Conservation (phyloP, 2,797 vertebrate species). For the Karalla daura region DNA sequence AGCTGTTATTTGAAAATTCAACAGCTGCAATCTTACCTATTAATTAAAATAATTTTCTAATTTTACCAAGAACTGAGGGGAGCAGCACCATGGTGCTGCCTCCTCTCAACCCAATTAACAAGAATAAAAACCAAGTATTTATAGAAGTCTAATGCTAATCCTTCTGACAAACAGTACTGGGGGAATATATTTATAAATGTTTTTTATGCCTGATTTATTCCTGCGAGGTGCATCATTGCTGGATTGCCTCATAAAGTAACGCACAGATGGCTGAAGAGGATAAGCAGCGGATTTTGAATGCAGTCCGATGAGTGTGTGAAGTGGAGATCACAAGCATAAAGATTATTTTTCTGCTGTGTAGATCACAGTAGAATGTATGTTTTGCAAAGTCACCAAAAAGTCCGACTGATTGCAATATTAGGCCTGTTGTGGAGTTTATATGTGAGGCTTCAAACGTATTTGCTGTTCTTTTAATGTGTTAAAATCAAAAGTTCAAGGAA, state of each 20-base stretch:
- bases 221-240: constrained; percentile 23
- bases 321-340: not conserved
- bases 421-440: not conserved
- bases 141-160: constrained; percentile 71
- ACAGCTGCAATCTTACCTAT: constrained; percentile 34
- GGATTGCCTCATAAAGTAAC: constrained; percentile 8
- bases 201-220: constrained; percentile 43
- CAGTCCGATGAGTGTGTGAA: not conserved
- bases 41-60: constrained; percentile 50
- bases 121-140: constrained; percentile 61
- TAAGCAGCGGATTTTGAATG: constrained; percentile 2
- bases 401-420: not conserved
- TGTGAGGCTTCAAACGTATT: not conserved
- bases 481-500: too few species aligned
- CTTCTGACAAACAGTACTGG: constrained; percentile 50
- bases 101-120: constrained; percentile 61
- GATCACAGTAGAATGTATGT: not conserved
- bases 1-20: constrained; percentile 28
- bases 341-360: not conserved
- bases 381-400: not conserved
- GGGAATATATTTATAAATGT: constrained; percentile 50
- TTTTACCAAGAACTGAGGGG: constrained; percentile 41
- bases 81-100: constrained; percentile 10
- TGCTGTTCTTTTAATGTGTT: not conserved
- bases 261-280: not conserved